Percentiles rank a stretch among this genome's conserved stretches.
phyloP scores from a whole-genome alignment of 1,140 invertebrate genomes.

The Pemphigus obesinymphae region DNA sequence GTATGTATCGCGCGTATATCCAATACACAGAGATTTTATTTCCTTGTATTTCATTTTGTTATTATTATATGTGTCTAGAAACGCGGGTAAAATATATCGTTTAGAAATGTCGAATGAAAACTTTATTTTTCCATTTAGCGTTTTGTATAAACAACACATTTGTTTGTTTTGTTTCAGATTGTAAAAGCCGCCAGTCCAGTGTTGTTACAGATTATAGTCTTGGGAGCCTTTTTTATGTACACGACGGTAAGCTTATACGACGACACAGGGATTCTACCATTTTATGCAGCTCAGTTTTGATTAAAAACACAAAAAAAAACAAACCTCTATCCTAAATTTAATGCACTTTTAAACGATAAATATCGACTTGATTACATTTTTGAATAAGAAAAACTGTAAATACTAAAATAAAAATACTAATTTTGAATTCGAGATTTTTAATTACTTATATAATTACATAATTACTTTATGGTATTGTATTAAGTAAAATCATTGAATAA shows the following conservation, averaged over 20 bases:
- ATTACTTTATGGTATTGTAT: too few relatives aligned
- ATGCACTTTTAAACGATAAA: background rate
- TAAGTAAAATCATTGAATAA: too few relatives aligned
- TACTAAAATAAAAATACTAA: background rate
- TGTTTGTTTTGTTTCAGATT: slow-evolving; percentile 61
- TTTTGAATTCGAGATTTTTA: background rate
- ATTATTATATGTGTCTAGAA: too few relatives aligned
- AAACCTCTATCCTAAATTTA: background rate
- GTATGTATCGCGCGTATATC: background rate
- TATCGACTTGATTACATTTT: background rate
- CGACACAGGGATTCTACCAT: background rate
- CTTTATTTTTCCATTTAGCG: background rate
- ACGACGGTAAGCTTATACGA: slow-evolving; percentile 73
- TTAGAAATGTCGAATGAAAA: background rate
- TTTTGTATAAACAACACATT: too few relatives aligned
- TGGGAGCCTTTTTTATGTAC: slow-evolving; percentile 90
- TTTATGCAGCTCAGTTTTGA: background rate
- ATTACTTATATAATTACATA: too few relatives aligned
- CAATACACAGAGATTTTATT: background rate
- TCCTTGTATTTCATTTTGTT: too few relatives aligned
- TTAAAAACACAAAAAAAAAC: too few relatives aligned
- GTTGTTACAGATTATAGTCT: slow-evolving; percentile 78
- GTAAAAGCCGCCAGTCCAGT: slow-evolving; percentile 89
- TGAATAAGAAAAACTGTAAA: background rate
- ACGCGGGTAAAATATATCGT: background rate